A percentile compares a stretch with the other conserved stretches of the same genome.
These are phyloP conservation scores for Lycocerus yunnanus DNA, from an alignment of 2,888 invertebrate species.

Conservation along the genomic window DNA sequence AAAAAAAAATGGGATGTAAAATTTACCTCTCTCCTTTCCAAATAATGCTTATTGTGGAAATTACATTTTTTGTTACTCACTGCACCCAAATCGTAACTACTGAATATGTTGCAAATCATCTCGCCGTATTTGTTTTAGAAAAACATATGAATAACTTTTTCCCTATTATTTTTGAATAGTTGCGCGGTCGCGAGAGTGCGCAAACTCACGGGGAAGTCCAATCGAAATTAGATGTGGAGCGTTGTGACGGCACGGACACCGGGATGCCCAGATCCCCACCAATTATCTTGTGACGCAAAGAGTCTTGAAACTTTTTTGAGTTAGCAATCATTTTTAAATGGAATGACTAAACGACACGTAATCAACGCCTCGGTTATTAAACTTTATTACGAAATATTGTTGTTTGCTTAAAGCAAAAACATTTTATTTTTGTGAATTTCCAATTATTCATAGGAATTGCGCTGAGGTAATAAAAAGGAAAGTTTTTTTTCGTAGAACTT, in stretches of 20 bases:
- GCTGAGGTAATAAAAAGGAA: background rate
- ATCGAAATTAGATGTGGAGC: conserved; percentile 1
- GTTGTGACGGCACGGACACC: background rate
- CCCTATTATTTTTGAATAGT: conserved; percentile 16
- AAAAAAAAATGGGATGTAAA: background rate
- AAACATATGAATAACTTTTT: conserved; percentile 23
- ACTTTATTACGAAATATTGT: background rate
- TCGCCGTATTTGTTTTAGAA: conserved; percentile 8
- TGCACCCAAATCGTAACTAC: conserved; percentile 4
- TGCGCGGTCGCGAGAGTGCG: conserved; percentile 11
- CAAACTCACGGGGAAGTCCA: conserved; percentile 24
- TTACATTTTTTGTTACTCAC: background rate
- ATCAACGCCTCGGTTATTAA: background rate
- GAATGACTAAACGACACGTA: background rate
- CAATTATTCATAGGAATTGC: background rate
- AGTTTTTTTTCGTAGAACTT: background rate
- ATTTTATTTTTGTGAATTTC: background rate
- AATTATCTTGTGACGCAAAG: conserved; percentile 3
- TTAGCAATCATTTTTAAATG: background rate
- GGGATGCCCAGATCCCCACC: conserved; percentile 19
- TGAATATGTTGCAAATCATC: conserved; percentile 10
- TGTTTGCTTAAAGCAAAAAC: background rate
- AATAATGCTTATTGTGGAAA: background rate
- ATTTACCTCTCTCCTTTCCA: background rate
- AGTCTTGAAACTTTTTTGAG: background rate